Conservation (phyloP, 2,113 vertebrate species). For the Henicopernis longicauda region DNA sequence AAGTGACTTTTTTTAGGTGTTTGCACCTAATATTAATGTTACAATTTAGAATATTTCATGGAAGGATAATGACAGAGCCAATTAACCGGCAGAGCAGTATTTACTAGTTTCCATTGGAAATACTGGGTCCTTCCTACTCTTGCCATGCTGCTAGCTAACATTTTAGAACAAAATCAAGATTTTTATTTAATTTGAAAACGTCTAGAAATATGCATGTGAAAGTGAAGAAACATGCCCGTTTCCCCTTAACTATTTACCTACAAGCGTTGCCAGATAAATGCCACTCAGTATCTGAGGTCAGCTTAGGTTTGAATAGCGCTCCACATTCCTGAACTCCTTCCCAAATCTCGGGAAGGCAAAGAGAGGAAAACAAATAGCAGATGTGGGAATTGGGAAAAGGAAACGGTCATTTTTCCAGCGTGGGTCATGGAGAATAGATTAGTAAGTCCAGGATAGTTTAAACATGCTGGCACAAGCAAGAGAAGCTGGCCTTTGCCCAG, state of each 20-base stretch:
- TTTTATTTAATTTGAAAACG: neutral
- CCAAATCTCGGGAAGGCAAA: conserved; percentile 11
- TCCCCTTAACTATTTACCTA: neutral
- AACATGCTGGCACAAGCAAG: neutral
- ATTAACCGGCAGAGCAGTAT: neutral
- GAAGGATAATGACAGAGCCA: neutral
- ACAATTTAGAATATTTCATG: neutral
- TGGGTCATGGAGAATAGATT: conserved; percentile 53
- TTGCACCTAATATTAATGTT: conserved; percentile 37
- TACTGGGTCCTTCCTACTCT: neutral
- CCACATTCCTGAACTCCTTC: conserved; percentile 33
- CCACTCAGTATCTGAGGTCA: neutral
- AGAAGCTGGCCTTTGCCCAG: conserved; percentile 50
- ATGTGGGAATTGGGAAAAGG: conserved; percentile 51
- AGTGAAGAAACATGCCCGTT: neutral
- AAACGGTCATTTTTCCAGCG: conserved; percentile 54
- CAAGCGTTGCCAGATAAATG: neutral
- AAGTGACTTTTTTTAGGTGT: conserved; percentile 4
- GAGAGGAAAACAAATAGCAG: conserved; percentile 56
- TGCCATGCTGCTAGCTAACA: neutral
- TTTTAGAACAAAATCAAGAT: neutral
- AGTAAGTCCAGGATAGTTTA: neutral
- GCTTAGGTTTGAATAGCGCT: neutral
- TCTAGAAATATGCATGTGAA: neutral
- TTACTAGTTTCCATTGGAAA: neutral